Evolutionary conservation across 1,140 invertebrate species (phyloP), one percentile per base, ranked within the genome.

Genomic region (Dendrolimus punctatus): DNA sequence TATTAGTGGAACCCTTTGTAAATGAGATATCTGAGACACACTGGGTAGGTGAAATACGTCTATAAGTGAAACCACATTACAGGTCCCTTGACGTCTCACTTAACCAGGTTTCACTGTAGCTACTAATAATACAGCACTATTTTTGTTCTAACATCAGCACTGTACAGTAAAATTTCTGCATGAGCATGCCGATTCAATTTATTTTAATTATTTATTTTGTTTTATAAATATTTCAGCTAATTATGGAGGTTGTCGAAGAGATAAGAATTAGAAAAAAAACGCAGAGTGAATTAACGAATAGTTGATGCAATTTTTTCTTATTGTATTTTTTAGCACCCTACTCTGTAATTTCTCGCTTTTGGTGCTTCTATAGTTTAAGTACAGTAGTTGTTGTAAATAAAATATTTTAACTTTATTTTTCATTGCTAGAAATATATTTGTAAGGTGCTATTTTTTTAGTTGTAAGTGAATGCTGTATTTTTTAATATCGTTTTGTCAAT

Each of bases 231-330:
- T 86, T 86, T 86, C 83, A 86, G 83, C 80, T 82, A 55, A 86
- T 86, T 59, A 86, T 86, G 83, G 83, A 86, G 70, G 83, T 86
- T 79, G 80, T 86, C 60, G 83, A 86, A 80, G 83, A 86, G 64
- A 86, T 86, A 77, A 74, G 80, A 76, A 83, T 84, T 80, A 79
- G 79, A 69, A 84, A 86, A 64, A 86, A 82, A 72, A 76, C 83
- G 65, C 76, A 86, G 58, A 72, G 73, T 71, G 80, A 83, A 61
- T 55, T 76, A 61, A 60, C 62, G 8, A 73, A 71, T 73, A 78
- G 68, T 61, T 84, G 69, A 81, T 73, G 39, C 37, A 44, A 37
- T 39, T 45, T 51, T 45, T 23, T 39, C 6, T 10, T 45, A 8
- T n/a, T 6, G 23, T 9, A n/a, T 45, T 8, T 54, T 63, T 54